Evolutionary conservation across 2,888 invertebrate genomes (phyloP).

Genomic region (Podabrus alpinus): DNA sequence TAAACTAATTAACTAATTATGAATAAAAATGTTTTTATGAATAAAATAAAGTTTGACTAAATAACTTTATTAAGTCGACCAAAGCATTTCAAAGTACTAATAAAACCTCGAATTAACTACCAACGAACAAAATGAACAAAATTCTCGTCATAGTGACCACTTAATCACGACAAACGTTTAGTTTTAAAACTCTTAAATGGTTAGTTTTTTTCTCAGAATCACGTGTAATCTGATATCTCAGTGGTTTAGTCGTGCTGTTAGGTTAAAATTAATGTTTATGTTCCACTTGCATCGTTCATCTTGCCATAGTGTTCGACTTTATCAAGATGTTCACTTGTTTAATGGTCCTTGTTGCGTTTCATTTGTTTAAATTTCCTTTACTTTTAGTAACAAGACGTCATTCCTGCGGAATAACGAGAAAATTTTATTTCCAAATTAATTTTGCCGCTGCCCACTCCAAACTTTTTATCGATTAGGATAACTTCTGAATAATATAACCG

Average conservation of each 20-base stretch:
- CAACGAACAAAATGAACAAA: slow-evolving; percentile 41
- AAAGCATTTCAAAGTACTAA: slow-evolving; percentile 29
- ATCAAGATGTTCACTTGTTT: slow-evolving; percentile 58
- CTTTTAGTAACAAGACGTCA: slow-evolving; percentile 17
- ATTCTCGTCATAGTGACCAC: slow-evolving; percentile 47
- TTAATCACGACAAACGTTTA: slow-evolving; percentile 48
- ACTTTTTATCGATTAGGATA: neutral
- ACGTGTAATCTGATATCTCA: slow-evolving; percentile 55
- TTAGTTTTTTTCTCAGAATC: slow-evolving; percentile 51
- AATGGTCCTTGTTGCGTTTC: slow-evolving; percentile 54
- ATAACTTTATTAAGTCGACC: slow-evolving; percentile 29
- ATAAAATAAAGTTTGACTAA: slow-evolving; percentile 23
- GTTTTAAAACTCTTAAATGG: slow-evolving; percentile 45
- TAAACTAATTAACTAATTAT: neutral
- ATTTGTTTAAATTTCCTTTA: slow-evolving; percentile 43
- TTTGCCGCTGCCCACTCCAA: neutral
- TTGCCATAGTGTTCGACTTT: slow-evolving; percentile 52
- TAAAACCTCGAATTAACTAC: slow-evolving; percentile 33
- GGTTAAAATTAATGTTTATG: slow-evolving; percentile 58
- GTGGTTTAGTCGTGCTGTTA: slow-evolving; percentile 51
- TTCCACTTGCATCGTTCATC: slow-evolving; percentile 53
- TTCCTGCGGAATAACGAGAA: slow-evolving; percentile 3
- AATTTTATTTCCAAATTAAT: neutral
- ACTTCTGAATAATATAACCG: neutral
- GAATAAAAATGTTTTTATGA: slow-evolving; percentile 1